phyloP scores from a whole-genome alignment of 2,113 vertebrate species.

The Channa argus region DNA sequence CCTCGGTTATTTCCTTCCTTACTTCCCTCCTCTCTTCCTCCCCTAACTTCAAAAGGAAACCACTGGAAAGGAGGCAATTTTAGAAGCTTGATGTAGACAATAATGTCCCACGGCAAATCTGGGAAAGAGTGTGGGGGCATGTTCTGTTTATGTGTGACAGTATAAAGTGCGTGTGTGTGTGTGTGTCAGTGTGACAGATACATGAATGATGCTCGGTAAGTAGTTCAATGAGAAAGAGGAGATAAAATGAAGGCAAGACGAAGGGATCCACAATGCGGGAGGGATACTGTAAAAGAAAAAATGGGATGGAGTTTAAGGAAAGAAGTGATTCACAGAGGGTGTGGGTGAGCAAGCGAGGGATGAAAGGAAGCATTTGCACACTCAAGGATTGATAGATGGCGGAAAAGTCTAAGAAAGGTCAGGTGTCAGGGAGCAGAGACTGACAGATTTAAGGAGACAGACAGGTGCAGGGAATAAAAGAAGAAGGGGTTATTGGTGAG shows the following conservation, averaged over 20 bases:
- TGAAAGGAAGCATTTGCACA: background rate
- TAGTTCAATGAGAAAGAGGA: constrained; percentile 1
- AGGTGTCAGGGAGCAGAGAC: background rate
- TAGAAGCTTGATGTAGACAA: background rate
- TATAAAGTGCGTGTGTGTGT: constrained; percentile 20
- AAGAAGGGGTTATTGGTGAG: background rate
- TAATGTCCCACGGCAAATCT: constrained; percentile 13
- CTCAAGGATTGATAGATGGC: background rate
- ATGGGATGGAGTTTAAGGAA: background rate
- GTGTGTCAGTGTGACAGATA: constrained; percentile 22
- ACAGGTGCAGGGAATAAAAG: background rate
- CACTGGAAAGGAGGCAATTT: background rate
- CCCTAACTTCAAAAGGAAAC: constrained; percentile 30
- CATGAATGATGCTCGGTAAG: constrained; percentile 38
- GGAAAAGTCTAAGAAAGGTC: background rate
- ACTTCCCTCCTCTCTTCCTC: constrained; percentile 6
- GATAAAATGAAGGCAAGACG: constrained; percentile 4
- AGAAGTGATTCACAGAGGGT: background rate
- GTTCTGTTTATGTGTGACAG: background rate
- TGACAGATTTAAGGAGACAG: constrained; percentile 23
- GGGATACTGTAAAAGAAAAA: background rate
- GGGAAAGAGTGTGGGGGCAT: background rate
- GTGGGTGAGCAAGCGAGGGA: background rate
- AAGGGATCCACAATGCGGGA: background rate
- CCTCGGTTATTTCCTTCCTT: constrained; percentile 15